A percentile compares a stretch with the other conserved stretches of the same genome.
Evolutionary conservation across 2,888 invertebrate species (phyloP).

Genomic region (Perithous albicinctus): DNA sequence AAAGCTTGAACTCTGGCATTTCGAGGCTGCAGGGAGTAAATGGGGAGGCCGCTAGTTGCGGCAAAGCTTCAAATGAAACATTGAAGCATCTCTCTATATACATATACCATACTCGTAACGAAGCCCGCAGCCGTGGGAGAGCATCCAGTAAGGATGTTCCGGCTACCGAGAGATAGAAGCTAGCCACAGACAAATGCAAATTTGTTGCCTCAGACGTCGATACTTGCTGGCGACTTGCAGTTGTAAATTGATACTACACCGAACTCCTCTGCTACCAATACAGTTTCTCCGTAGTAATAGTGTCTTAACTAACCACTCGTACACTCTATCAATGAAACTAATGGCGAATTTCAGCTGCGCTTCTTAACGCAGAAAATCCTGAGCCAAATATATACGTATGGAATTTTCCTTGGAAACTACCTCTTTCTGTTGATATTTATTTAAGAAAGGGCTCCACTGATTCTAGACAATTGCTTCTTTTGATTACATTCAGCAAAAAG

Average conservation of each 20-base stretch:
- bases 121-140: slow-evolving; percentile 25
- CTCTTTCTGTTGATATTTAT: no score
- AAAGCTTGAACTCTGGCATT: slow-evolving; percentile 60
- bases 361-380: background rate
- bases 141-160: slow-evolving; percentile 57
- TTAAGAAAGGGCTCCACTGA: no score
- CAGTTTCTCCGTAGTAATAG: background rate
- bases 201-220: slow-evolving; percentile 15
- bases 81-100: slow-evolving; percentile 28
- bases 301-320: background rate
- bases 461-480: no score
- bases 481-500: no score
- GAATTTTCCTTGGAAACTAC: background rate
- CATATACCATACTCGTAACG: background rate
- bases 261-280: background rate
- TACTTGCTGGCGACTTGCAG: background rate
- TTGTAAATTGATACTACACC: background rate
- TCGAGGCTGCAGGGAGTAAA: slow-evolving; percentile 50
- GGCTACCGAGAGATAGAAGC: slow-evolving; percentile 42
- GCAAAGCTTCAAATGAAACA: slow-evolving; percentile 41
- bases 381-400: background rate
- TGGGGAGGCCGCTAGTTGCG: slow-evolving; percentile 40
- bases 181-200: slow-evolving; percentile 53
- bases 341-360: background rate
- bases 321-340: background rate